phyloP scores from a whole-genome alignment of 2,888 invertebrate species.

The Cephus runcator region DNA sequence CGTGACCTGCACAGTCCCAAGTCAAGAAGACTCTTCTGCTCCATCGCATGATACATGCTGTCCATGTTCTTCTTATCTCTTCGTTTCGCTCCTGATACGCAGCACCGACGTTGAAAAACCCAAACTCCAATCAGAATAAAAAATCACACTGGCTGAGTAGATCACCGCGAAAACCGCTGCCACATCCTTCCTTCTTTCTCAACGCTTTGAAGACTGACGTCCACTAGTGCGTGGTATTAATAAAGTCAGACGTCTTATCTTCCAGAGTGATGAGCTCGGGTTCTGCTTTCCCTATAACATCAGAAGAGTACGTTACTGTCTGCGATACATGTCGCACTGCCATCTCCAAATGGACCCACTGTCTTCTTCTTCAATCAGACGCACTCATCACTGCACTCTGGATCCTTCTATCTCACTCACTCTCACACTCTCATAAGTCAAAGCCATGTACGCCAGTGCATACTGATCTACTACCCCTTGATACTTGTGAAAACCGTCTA shows the following conservation, averaged over 20 bases:
- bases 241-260: not conserved
- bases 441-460: not conserved
- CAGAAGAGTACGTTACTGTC: not conserved
- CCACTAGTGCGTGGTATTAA: not conserved
- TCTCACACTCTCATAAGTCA: not conserved
- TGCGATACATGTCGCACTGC: not conserved
- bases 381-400: not conserved
- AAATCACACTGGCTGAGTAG: not conserved
- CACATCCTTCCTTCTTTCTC: not conserved
- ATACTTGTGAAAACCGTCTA: not conserved
- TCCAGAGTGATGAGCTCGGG: not conserved
- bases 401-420: not conserved
- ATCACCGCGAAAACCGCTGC: not conserved
- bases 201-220: not conserved
- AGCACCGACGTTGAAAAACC: not conserved
- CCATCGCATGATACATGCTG: slow-evolving; percentile 33
- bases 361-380: not conserved
- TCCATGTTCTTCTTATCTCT: not conserved
- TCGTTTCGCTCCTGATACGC: not conserved
- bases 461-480: not conserved
- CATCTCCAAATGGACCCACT: not conserved
- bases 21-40: slow-evolving; percentile 31
- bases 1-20: not conserved
- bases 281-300: not conserved
- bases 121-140: not conserved